Percentiles rank a stretch among this genome's conserved stretches.
Evolutionary conservation across 2,888 invertebrate genomes (phyloP).

Genomic region (Ernsta delagoae): DNA sequence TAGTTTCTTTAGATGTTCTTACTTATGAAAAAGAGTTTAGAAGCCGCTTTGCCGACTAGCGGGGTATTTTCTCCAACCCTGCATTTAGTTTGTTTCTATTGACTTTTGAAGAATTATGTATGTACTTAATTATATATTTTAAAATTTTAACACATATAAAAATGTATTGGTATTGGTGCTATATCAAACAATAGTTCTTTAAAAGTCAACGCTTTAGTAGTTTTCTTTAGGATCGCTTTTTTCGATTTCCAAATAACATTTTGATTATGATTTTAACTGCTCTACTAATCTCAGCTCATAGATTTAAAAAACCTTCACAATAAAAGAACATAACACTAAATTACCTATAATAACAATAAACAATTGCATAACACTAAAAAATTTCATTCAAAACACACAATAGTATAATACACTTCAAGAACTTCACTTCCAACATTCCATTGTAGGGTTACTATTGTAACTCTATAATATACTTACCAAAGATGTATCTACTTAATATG

Average conservation of each 20-base stretch:
- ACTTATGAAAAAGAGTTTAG: constrained; percentile 46
- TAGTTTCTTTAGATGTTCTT: constrained; percentile 52
- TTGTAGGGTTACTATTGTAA: neutral
- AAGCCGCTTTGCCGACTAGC: constrained; percentile 78
- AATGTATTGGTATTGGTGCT: neutral
- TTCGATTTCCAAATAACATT: constrained; percentile 60
- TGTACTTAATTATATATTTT: no score
- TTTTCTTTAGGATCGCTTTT: constrained; percentile 69
- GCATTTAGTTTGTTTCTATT: constrained; percentile 42
- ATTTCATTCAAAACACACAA: neutral
- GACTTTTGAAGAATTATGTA: constrained; percentile 50
- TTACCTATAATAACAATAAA: constrained; percentile 18
- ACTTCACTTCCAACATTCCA: neutral
- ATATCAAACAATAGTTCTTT: constrained; percentile 47
- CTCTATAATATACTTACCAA: no score
- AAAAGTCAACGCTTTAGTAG: constrained; percentile 61
- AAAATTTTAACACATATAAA: no score
- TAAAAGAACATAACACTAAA: constrained; percentile 33
- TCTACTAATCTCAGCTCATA: constrained; percentile 1
- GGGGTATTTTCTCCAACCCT: constrained; percentile 59
- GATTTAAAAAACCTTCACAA: constrained; percentile 29
- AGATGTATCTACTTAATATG: no score
- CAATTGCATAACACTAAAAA: constrained; percentile 15
- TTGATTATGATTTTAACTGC: constrained; percentile 12
- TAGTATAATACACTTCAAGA: neutral